Evolutionary conservation across 2,888 invertebrate species (phyloP), one percentile per base, ranked within the genome.

Genomic region (Hypselothyrea guttata): DNA sequence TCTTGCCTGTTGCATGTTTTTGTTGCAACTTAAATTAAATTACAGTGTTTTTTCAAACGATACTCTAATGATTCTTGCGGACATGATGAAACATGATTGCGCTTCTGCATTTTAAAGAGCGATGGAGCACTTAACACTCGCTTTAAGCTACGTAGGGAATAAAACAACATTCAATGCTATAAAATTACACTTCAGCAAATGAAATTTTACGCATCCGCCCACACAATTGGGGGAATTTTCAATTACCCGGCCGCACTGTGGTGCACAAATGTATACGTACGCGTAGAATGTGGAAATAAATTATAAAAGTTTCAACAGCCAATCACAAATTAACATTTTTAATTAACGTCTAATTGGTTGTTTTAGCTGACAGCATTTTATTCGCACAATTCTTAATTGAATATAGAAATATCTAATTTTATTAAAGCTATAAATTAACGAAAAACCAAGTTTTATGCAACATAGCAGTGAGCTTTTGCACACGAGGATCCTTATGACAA

Each of bases 181-280:
- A 51, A 64, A 75, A 75, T 61, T 69, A 62, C 62, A 56, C 58
- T 55, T 18, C 18, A 56, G 12, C 52, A 72, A 75, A 75, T 75
- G 54, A 64, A 69, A 69, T 75, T 75, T 61, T 61, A 71, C 41
- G 54, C 71, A 18, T 7, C 35, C 35, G 41, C 47, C 12, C 35
- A 18, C 30, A 42, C 55, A 47, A 63, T 55, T 45, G 46, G 71
- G 16, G 15, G 30, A 11, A 46, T 76, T 73, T 72, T 76, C 67
- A 74, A 76, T 76, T 75, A 71, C 38, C 22, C 51, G 18, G 9
- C 9, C 35, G 71, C 52, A 78, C 78, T 30, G 72, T 75, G 78
- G 60, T 41, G 4, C 7, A 37, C 11, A 16, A 13, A 11, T 18
- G 2, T 4, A 4, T 2, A 4, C 1, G 15, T n/a, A 13, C 31